These are phyloP conservation scores for Euplexia lucipara DNA, from an alignment of 2,888 invertebrate genomes.

Conservation along the genomic window DNA sequence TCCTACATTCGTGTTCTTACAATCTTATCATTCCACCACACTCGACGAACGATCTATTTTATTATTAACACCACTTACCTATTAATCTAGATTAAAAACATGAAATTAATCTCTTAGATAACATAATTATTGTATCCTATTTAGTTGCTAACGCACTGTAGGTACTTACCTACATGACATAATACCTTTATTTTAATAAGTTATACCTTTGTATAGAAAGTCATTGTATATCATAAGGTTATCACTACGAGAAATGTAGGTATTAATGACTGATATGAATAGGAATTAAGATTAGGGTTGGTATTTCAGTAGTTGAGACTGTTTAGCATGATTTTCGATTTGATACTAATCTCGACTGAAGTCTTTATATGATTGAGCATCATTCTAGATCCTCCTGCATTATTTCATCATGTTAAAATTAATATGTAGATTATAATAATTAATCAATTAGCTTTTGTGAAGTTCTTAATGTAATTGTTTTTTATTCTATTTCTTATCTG, in stretches of 20 bases:
- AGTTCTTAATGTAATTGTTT: background rate
- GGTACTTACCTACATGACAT: background rate
- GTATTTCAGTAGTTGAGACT: background rate
- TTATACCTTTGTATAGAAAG: constrained; percentile 17
- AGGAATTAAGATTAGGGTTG: constrained; percentile 22
- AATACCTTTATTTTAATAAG: background rate
- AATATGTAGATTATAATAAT: background rate
- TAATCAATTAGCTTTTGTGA: background rate
- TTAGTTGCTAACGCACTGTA: constrained; percentile 38
- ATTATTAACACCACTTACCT: constrained; percentile 3
- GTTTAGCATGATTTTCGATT: constrained; percentile 4
- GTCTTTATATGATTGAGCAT: background rate
- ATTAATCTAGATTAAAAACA: constrained; percentile 32
- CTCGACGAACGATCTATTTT: background rate
- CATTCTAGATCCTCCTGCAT: background rate
- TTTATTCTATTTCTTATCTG: no score
- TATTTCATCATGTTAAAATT: background rate
- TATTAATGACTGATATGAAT: constrained; percentile 18
- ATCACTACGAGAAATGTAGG: constrained; percentile 28
- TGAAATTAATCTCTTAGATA: constrained; percentile 33
- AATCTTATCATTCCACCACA: constrained; percentile 21
- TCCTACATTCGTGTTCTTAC: background rate
- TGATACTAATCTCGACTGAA: background rate
- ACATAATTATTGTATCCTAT: constrained; percentile 29
- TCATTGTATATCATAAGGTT: constrained; percentile 26